A percentile compares a stretch with the other conserved stretches of the same genome.
Evolutionary conservation across 2,113 vertebrate species (phyloP).

Genomic region (Amphilophus citrinellus): DNA sequence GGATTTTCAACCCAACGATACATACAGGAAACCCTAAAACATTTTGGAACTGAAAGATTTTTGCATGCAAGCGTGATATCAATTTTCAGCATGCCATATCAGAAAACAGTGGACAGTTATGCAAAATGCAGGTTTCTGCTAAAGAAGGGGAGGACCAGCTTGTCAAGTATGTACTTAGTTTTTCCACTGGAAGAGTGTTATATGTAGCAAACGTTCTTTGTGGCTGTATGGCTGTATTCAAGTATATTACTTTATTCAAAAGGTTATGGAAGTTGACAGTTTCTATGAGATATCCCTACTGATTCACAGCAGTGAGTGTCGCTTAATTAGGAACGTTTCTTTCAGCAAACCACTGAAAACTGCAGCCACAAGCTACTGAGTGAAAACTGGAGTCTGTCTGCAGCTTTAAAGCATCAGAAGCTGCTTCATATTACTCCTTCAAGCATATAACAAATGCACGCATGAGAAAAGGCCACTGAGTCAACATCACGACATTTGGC

Average conservation of each 20-base stretch:
- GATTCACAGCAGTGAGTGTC: not conserved
- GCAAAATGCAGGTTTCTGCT: not conserved
- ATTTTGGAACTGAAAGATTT: no score
- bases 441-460: not conserved
- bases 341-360: not conserved
- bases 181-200: no score
- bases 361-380: not conserved
- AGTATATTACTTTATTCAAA: not conserved
- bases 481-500: not conserved
- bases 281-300: not conserved
- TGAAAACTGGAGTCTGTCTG: not conserved
- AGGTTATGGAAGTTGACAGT: not conserved
- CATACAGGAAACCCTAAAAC: no score
- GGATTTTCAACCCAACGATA: no score
- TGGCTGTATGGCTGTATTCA: not conserved
- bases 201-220: not conserved
- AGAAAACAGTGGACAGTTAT: not conserved
- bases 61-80: conserved; percentile 1
- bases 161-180: not conserved
- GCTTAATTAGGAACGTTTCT: not conserved
- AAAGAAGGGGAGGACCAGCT: not conserved
- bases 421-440: not conserved
- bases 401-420: not conserved
- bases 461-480: not conserved
- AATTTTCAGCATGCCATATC: not conserved